Conservation (phyloP, 2,888 invertebrate genomes). For the Charanyca ferruginea region DNA sequence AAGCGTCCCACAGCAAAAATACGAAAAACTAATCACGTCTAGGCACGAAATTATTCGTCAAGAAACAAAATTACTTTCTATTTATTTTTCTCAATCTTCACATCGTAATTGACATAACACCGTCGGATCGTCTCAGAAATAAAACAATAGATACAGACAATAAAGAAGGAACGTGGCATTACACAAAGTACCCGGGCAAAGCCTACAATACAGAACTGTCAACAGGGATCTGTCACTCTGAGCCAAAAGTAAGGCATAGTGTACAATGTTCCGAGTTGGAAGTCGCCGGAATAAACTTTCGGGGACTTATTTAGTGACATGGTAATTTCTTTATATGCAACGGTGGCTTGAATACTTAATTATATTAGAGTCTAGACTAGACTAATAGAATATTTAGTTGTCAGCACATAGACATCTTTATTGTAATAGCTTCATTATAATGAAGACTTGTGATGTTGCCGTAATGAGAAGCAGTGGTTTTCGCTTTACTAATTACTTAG, state of each 20-base stretch:
- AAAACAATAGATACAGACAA: too few relatives aligned
- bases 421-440: background rate
- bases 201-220: slow-evolving; percentile 56
- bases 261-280: slow-evolving; percentile 15
- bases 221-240: slow-evolving; percentile 52
- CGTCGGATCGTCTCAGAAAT: slow-evolving; percentile 30
- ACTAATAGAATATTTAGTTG: slow-evolving; percentile 26
- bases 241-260: slow-evolving; percentile 40
- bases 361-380: slow-evolving; percentile 11
- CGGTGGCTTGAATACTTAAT: slow-evolving; percentile 10
- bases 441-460: background rate
- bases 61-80: background rate
- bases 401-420: slow-evolving; percentile 24
- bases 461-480: background rate
- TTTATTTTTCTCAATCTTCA: slow-evolving; percentile 4
- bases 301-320: background rate
- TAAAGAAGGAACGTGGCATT: slow-evolving; percentile 32
- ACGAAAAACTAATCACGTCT: background rate
- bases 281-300: background rate
- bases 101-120: slow-evolving; percentile 45
- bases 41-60: background rate
- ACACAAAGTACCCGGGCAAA: slow-evolving; percentile 30
- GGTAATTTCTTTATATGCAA: background rate
- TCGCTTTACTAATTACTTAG: background rate
- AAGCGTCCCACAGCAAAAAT: too few relatives aligned